Conservation (phyloP, 2,797 vertebrate genomes). For the Nothura maculosa region DNA sequence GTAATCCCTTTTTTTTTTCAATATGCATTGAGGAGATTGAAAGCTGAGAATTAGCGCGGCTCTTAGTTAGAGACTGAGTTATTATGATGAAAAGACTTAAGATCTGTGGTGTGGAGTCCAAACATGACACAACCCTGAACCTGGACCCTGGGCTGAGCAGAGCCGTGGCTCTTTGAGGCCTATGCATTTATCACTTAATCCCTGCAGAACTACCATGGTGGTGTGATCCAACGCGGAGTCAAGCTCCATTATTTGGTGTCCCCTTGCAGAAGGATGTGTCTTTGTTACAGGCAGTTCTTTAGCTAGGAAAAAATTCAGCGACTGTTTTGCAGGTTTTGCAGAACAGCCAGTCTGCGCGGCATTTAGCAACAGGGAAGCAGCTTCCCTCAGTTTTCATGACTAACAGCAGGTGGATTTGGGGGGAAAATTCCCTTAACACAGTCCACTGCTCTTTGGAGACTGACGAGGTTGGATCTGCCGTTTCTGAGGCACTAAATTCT, state of each 20-base stretch:
- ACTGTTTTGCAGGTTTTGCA: background rate
- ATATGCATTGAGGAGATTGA: background rate
- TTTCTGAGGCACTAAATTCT: constrained; percentile 27
- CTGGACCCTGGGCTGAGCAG: background rate
- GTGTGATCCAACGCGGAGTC: background rate
- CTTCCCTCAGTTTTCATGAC: background rate
- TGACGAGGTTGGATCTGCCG: background rate
- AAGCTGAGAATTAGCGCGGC: background rate
- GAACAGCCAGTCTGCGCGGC: background rate
- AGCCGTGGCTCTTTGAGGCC: background rate
- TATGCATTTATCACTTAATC: background rate
- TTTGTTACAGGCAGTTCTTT: background rate
- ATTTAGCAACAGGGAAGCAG: background rate
- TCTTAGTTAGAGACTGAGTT: constrained; percentile 8
- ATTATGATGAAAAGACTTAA: background rate
- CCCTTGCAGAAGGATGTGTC: background rate
- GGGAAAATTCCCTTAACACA: background rate
- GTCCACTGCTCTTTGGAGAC: background rate
- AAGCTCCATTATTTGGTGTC: background rate
- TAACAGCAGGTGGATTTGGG: rapidly evolving
- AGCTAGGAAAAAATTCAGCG: background rate
- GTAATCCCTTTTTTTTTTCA: background rate
- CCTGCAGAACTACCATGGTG: background rate
- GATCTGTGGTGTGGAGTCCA: background rate
- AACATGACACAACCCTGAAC: constrained; percentile 12